phyloP scores from a whole-genome alignment of 2,888 invertebrate species.

The Cataglyphis altisquamis region DNA sequence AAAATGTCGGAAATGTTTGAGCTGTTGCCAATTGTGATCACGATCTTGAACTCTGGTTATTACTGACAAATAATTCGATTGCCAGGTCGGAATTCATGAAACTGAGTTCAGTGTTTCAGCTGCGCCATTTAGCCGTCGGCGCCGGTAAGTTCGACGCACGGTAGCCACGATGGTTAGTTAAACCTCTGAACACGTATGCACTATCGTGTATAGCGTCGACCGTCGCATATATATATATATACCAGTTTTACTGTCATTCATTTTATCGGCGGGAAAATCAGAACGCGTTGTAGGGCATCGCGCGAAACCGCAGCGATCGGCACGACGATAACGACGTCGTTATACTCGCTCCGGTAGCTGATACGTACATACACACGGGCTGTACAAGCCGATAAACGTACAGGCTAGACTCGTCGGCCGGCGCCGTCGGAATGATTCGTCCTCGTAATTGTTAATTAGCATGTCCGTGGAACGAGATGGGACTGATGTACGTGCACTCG shows the following conservation, averaged over 20 bases:
- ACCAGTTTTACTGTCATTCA: slow-evolving; percentile 70
- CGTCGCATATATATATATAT: not conserved
- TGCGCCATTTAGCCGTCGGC: not conserved
- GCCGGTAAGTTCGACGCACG: slow-evolving; percentile 29
- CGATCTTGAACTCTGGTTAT: not conserved
- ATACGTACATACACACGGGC: slow-evolving; percentile 41
- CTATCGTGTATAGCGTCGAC: not conserved
- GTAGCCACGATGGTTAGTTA: slow-evolving; percentile 12
- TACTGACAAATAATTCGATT: not conserved
- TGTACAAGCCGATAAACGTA: slow-evolving; percentile 72
- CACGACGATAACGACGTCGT: slow-evolving; percentile 74
- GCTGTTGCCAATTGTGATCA: not conserved
- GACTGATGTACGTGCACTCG: not conserved
- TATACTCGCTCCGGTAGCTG: slow-evolving; percentile 50
- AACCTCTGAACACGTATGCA: not conserved
- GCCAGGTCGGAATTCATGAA: not conserved
- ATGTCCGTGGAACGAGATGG: slow-evolving; percentile 57
- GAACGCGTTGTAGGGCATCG: slow-evolving; percentile 59
- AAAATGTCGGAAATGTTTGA: not conserved
- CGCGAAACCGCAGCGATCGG: slow-evolving; percentile 61
- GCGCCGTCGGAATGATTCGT: slow-evolving; percentile 76
- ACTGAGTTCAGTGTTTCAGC: not conserved
- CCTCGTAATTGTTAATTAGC: slow-evolving; percentile 79
- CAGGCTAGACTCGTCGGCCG: slow-evolving; percentile 69
- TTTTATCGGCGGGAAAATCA: slow-evolving; percentile 73